phyloP scores from a whole-genome alignment of 2,797 vertebrate species.

The Melanotaenia boesemani region DNA sequence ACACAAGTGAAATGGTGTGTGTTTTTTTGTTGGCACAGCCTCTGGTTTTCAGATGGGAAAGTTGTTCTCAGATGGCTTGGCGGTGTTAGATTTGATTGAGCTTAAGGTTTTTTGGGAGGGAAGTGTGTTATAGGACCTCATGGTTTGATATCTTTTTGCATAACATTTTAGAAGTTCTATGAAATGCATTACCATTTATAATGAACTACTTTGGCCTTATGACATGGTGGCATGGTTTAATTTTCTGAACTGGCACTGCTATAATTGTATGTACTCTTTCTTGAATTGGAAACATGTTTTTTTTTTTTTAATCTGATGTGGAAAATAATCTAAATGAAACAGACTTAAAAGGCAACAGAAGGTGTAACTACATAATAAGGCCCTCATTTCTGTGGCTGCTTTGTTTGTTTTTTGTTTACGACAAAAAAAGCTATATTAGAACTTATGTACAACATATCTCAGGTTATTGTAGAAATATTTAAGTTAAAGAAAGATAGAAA shows the following conservation, averaged over 20 bases:
- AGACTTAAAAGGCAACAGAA: conserved; percentile 9
- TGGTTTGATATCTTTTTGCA: conserved; percentile 15
- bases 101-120: conserved; percentile 5
- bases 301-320: no score
- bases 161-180: not conserved
- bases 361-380: conserved; percentile 17
- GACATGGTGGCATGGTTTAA: no score
- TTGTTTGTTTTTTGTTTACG: not conserved
- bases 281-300: no score
- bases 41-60: conserved; percentile 34
- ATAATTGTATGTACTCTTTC: no score
- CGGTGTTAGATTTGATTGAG: conserved; percentile 21
- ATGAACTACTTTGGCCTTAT: no score
- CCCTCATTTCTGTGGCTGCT: not conserved
- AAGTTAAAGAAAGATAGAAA: no score
- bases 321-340: no score
- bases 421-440: not conserved
- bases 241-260: no score
- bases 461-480: not conserved
- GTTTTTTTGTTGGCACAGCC: not conserved
- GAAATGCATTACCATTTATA: no score
- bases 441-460: not conserved
- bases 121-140: conserved; percentile 3
- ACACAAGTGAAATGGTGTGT: conserved; percentile 1
- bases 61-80: conserved; percentile 19